These are phyloP conservation scores for Drosophila fulvimacula DNA, from an alignment of 2,888 invertebrate genomes.

Conservation along the genomic window DNA sequence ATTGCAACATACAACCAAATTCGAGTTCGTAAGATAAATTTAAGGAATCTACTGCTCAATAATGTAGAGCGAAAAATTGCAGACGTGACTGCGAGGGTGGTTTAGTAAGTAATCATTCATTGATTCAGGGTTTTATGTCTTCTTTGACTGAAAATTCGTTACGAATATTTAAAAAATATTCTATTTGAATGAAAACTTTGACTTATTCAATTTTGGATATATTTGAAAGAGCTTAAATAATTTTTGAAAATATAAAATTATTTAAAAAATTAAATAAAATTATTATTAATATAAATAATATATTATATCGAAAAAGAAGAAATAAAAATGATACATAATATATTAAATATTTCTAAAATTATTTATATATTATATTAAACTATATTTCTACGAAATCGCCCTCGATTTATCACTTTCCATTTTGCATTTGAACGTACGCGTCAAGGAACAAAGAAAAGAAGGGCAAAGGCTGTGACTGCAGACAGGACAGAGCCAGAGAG, in stretches of 20 bases:
- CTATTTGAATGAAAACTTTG: neutral
- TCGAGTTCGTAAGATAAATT: conserved; percentile 40
- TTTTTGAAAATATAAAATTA: no score
- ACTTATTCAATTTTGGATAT: no score
- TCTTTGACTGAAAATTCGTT: neutral
- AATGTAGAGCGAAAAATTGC: conserved; percentile 22
- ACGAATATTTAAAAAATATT: neutral
- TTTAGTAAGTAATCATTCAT: neutral
- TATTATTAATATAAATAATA: no score
- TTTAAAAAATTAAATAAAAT: no score
- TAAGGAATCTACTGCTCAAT: conserved; percentile 12
- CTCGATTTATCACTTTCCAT: conserved; percentile 42
- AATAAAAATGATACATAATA: no score
- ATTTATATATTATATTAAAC: no score
- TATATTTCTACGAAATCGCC: no score
- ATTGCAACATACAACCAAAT: conserved; percentile 25
- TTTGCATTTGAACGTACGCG: conserved; percentile 25
- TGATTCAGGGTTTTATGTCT: neutral
- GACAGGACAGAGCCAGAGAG: conserved; percentile 20
- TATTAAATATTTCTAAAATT: no score
- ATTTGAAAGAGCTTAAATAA: no score
- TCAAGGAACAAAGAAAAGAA: conserved; percentile 42
- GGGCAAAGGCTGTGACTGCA: conserved; percentile 26
- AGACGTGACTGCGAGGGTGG: conserved; percentile 20
- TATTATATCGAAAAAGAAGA: no score